phyloP scores from a whole-genome alignment of 2,888 invertebrate species.

The Conomelus anceps region DNA sequence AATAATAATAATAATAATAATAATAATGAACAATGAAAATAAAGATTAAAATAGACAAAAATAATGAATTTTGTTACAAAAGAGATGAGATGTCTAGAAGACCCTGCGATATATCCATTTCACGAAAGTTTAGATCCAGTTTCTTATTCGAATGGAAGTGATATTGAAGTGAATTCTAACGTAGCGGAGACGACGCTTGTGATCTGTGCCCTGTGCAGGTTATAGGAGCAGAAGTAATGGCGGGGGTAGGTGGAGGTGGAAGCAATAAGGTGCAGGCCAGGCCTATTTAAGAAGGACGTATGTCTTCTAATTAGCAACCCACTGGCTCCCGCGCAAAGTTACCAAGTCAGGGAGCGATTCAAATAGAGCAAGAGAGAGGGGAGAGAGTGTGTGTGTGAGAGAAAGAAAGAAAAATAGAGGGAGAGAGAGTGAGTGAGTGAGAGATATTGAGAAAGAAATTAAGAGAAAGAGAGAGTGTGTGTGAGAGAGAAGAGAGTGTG shows the following conservation, averaged over 20 bases:
- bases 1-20: constrained; percentile 13
- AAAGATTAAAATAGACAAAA: too few species aligned
- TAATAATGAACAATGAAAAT: too few species aligned
- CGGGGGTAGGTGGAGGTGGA: too few species aligned
- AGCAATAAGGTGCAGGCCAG: background rate
- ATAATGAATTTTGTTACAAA: too few species aligned
- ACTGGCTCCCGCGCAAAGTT: background rate
- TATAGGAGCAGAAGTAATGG: too few species aligned
- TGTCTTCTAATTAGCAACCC: background rate
- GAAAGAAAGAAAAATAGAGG: background rate
- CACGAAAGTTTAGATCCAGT: background rate
- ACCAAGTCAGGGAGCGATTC: background rate
- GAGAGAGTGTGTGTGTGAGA: background rate
- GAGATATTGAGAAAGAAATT: too few species aligned
- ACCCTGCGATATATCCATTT: too few species aligned
- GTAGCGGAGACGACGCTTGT: background rate
- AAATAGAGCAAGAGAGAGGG: background rate
- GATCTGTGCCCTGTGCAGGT: background rate
- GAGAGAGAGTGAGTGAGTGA: too few species aligned
- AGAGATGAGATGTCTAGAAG: too few species aligned
- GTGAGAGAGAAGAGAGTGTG: too few species aligned
- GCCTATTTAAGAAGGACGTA: background rate
- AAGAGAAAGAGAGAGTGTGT: too few species aligned
- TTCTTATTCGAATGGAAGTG: background rate
- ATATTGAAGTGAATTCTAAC: background rate